Base-by-base conservation (phyloP, 1,140 invertebrate species). In the Pogonomyrmex californicus region DNA sequence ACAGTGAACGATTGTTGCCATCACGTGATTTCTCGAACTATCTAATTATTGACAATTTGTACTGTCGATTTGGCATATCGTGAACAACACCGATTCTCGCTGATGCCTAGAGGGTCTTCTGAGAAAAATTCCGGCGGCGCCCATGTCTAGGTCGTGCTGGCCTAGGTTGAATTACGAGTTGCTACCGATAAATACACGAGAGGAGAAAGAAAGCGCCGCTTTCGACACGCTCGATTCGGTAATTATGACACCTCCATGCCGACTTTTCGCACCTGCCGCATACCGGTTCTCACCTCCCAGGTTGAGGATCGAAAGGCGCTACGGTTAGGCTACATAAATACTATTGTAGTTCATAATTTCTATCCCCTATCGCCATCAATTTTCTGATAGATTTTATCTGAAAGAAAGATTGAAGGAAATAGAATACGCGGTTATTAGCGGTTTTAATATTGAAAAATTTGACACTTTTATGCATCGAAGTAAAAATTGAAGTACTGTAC, bases 161-260 rank as follows among this genome's bases (percentile, higher is more conserved):
- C 38, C 68, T 75, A 83, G 33, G 41, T 60, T 75, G 68, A 75
- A 79, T 51, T 79, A 65, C 23, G 51, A 65, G 14, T 41, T 54
- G 60, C 62, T 79, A 65, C 58, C 36, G 47, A n/a, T 65, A 85
- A 78, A 54, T 36, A 14, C n/a, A 23, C 12, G 17, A 54, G 47
- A 54, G n/a, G 23, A 38, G 75, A 83, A 83, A 68, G 62, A 79
- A 79, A 79, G 62, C 23, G 36, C 33, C 54, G 66, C 68, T 83
- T 71, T 86, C 85, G 78, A 82, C 78, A 86, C 85, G 78, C 77
- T 86, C 78, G 63, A 86, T 86, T 86, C 85, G 54, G 66, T 85
- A 87, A 87, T 87, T 87, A 85, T 87, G 68, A 87, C 86, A 85
- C 68, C 38, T 85, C 23, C 41, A 4, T 9, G 33, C n/a, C 54